phyloP scores from a whole-genome alignment of 2,888 invertebrate species.

The Tetropium fuscum region DNA sequence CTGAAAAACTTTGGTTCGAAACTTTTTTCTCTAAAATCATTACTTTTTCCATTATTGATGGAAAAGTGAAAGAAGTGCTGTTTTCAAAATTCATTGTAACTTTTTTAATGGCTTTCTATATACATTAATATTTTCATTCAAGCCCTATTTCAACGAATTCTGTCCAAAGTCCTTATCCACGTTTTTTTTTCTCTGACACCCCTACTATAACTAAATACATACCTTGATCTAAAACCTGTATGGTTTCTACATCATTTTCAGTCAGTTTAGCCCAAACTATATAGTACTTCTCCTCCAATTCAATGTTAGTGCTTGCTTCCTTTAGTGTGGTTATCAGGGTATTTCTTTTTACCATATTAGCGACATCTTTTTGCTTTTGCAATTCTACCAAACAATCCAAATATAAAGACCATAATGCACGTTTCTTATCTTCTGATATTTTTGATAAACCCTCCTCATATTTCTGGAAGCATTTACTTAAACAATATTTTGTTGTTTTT shows the following conservation, averaged over 20 bases:
- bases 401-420: slow-evolving; percentile 60
- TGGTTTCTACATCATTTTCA: slow-evolving; percentile 44
- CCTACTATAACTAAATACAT: not conserved
- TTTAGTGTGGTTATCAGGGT: slow-evolving; percentile 62
- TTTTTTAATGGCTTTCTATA: too few relatives aligned
- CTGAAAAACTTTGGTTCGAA: too few relatives aligned
- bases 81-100: too few relatives aligned
- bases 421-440: slow-evolving; percentile 41
- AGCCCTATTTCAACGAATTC: too few relatives aligned
- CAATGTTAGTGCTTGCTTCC: slow-evolving; percentile 36
- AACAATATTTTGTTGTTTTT: slow-evolving; percentile 30
- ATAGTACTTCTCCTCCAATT: slow-evolving; percentile 55
- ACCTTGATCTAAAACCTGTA: slow-evolving; percentile 49
- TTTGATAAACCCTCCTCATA: slow-evolving; percentile 53
- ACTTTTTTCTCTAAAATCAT: too few relatives aligned
- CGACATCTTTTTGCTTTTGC: slow-evolving; percentile 29
- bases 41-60: too few relatives aligned
- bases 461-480: slow-evolving; percentile 50
- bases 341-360: slow-evolving; percentile 61
- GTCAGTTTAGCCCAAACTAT: slow-evolving; percentile 56
- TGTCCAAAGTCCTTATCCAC: too few relatives aligned
- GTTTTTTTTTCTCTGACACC: too few relatives aligned
- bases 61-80: too few relatives aligned
- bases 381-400: slow-evolving; percentile 69
- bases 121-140: too few relatives aligned